Base-by-base conservation (phyloP, 1,140 invertebrate genomes). In the Drosophila pseudoananassae region DNA sequence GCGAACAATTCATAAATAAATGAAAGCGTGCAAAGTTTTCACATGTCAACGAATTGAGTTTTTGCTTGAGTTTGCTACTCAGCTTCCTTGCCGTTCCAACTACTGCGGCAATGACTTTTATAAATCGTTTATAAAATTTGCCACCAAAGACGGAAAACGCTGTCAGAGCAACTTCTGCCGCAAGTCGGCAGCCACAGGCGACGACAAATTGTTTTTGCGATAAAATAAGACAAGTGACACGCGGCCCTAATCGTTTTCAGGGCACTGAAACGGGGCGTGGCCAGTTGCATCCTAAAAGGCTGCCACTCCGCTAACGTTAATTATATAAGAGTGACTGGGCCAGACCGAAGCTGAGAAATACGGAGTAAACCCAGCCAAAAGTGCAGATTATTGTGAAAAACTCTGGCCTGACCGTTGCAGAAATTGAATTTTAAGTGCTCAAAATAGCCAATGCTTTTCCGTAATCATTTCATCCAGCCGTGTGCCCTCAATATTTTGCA, bases 181-280 rank as follows among this genome's bases (percentile, higher is more conserved):
- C 59, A 58, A 56, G 59, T 64, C 59, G 58, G 38, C 46, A 53
- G 71, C 61, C 70, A 57, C 79, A 71, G 60, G 60, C 71, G 51
- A 57, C 79, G 83, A 89, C 85, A 88, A 90, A 88, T 90, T 88
- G 83, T 88, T 88, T 88, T 88, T 90, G 83, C 76, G 79, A 89
- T 89, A 85, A 88, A 84, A 88, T 88, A 74, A 73, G 83, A 84
- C 84, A 88, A 83, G 72, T 84, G 83, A 88, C 84, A 88, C 54
- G 83, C 76, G 70, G 59, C 57, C 69, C 72, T 83, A 88, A 89
- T 88, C 79, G 79, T 66, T 45, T 43, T 61, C 38, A 70, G 63
- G 56, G 50, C n/a, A 25, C 10, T 40, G 40, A 27, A 27, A 27
- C 25, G 25, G 25, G 20, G 52, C 47, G 59, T 57, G 51, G 33